These are phyloP conservation scores for Lasioglossum vierecki DNA, from an alignment of 2,888 invertebrate genomes.

Conservation along the genomic window DNA sequence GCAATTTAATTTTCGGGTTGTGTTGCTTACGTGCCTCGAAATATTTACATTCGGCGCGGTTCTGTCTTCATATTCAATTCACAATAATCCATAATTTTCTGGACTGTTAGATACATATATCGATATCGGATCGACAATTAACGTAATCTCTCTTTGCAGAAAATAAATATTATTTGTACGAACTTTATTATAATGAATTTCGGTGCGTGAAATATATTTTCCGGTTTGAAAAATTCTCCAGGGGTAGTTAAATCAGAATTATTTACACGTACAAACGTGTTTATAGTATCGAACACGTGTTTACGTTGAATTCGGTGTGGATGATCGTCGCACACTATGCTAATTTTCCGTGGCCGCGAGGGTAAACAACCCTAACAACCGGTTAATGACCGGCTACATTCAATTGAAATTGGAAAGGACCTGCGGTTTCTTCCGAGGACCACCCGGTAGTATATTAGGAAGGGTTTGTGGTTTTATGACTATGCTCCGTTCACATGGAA, in stretches of 20 bases:
- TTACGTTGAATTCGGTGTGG: neutral
- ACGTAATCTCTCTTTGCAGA: neutral
- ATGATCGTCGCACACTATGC: neutral
- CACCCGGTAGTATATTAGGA: constrained; percentile 53
- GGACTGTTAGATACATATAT: neutral
- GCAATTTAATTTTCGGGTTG: constrained; percentile 54
- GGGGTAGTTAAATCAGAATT: neutral
- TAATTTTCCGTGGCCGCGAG: constrained; percentile 33
- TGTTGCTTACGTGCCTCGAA: constrained; percentile 49
- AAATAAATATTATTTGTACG: neutral
- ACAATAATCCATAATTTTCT: constrained; percentile 45
- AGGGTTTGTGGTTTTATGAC: constrained; percentile 66
- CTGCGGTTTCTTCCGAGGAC: constrained; percentile 70
- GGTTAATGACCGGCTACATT: constrained; percentile 64
- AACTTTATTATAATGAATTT: neutral
- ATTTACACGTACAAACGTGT: neutral
- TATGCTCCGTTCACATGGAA: constrained; percentile 58
- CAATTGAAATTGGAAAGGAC: constrained; percentile 58
- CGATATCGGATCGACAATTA: neutral
- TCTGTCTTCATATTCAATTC: constrained; percentile 43
- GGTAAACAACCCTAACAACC: constrained; percentile 55
- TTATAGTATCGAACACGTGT: neutral
- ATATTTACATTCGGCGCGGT: constrained; percentile 50
- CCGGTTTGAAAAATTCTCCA: neutral
- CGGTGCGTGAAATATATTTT: neutral